Evolutionary conservation across 1,140 invertebrate genomes (phyloP), one percentile per base, ranked within the genome.

Genomic region (Penaeus indicus): DNA sequence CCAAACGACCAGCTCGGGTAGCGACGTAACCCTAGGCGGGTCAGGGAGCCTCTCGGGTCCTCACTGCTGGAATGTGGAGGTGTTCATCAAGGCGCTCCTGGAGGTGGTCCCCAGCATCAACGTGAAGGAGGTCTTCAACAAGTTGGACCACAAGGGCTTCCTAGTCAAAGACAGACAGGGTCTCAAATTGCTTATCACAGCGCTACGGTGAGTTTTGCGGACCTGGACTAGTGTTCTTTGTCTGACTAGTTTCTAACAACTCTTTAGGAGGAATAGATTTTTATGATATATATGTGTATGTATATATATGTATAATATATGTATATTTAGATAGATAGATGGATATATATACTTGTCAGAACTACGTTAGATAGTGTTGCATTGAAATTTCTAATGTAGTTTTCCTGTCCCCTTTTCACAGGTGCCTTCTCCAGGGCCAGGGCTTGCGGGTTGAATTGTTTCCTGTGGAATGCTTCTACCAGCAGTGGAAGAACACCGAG

Each of bases 91-190:
- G 92, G 95, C 96, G 63, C 92, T 98, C 16, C 97, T 98, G 93
- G 98, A 99, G 92, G 93, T 97, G 90, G 96, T 96, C 91, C 96
- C 96, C 16, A 96, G 95, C 91, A 92, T 99, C 61, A 96, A 96
- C 91, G 99, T 98, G 97, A 97, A 96, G 92, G 98, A 99, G 91
- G 97, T 99, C 0, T 95, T 98, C 77, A 92, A 95, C 84, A 97
- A 98, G 92, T 93, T 99, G 60, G 98, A 99, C 92, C 96, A 99
- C 93, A 94, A 95, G 18, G 97, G 97, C 87, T 99, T 99, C 92
- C 92, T 97, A 21, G 94, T 99, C 1, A 96, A 97, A 91, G 97
- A 98, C 93, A 95, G 97, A 90, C 95, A 95, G 92, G 97, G 97
- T 22, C 94, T 99, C 61, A 95, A 94, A 91, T 92, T 98, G 10